Conservation (phyloP, 1,140 invertebrate genomes). For the Centruroides sculpturatus region DNA sequence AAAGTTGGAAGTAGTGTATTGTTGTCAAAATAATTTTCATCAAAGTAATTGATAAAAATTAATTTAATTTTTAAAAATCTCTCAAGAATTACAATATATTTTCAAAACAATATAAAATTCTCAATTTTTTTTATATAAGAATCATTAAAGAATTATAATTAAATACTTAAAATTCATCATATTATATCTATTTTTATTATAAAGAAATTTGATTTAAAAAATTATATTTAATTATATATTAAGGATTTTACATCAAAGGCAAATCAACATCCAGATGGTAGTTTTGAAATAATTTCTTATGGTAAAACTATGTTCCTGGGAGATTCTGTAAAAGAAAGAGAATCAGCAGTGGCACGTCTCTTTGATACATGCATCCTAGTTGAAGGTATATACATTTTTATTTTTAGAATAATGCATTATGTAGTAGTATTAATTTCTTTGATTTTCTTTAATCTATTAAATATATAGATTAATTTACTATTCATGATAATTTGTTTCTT, state of each 20-base stretch:
- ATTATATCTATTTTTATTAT: background rate
- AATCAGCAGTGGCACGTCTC: conserved; percentile 23
- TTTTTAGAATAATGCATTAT: too few relatives aligned
- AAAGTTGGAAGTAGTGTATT: too few relatives aligned
- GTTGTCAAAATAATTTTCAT: too few relatives aligned
- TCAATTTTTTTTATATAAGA: background rate
- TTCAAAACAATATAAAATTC: too few relatives aligned
- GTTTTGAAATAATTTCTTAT: conserved; percentile 23
- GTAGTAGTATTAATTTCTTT: too few relatives aligned
- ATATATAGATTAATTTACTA: conserved; percentile 2
- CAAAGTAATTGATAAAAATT: too few relatives aligned
- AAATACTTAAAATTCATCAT: background rate
- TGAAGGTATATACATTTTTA: conserved; percentile 19
- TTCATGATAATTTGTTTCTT: too few relatives aligned
- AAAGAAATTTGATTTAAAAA: background rate
- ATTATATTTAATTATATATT: background rate
- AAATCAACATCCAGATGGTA: conserved; percentile 24
- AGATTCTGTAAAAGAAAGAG: conserved; percentile 24
- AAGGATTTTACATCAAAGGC: conserved; percentile 10
- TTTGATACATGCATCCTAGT: conserved; percentile 28
- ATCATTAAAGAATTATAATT: background rate
- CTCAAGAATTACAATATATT: too few relatives aligned
- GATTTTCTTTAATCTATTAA: too few relatives aligned
- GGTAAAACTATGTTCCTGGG: conserved; percentile 28
- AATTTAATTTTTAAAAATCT: too few relatives aligned